A percentile compares a stretch with the other conserved stretches of the same genome.
phyloP scores from a whole-genome alignment of 2,797 vertebrate genomes.

The Malacoctenus gilli region DNA sequence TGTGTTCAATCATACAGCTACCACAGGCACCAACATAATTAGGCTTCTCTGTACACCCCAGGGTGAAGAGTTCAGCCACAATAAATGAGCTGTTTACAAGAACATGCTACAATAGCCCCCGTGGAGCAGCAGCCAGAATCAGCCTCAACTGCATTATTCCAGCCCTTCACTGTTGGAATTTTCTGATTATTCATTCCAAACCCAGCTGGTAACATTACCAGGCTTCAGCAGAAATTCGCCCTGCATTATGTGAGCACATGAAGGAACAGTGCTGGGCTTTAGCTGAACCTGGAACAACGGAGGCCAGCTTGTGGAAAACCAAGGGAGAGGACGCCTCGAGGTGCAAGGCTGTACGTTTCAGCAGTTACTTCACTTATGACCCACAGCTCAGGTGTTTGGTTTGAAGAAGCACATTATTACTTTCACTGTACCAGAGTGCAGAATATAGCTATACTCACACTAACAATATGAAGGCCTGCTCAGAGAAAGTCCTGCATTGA shows the following conservation, averaged over 20 bases:
- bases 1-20: constrained; percentile 35
- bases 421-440: too few species aligned
- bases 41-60: constrained; percentile 35
- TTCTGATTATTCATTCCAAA: constrained; percentile 23
- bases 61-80: constrained; percentile 73
- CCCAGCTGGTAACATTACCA: constrained; percentile 30
- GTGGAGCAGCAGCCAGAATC: constrained; percentile 46
- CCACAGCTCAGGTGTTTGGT: constrained; percentile 9
- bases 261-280: constrained; percentile 20
- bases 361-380: background rate
- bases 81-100: constrained; percentile 53
- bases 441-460: too few species aligned
- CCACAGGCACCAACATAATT: constrained; percentile 49
- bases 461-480: too few species aligned
- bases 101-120: constrained; percentile 46
- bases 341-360: constrained; percentile 5
- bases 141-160: constrained; percentile 40
- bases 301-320: constrained; percentile 22
- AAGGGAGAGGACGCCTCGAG: background rate
- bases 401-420: background rate
- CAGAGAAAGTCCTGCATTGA: too few species aligned
- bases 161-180: constrained; percentile 27
- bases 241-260: constrained; percentile 50
- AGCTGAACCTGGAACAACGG: constrained; percentile 31
- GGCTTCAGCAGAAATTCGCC: constrained; percentile 38